Base-by-base conservation (phyloP, 2,797 vertebrate genomes). In the Ciconia nigra region DNA sequence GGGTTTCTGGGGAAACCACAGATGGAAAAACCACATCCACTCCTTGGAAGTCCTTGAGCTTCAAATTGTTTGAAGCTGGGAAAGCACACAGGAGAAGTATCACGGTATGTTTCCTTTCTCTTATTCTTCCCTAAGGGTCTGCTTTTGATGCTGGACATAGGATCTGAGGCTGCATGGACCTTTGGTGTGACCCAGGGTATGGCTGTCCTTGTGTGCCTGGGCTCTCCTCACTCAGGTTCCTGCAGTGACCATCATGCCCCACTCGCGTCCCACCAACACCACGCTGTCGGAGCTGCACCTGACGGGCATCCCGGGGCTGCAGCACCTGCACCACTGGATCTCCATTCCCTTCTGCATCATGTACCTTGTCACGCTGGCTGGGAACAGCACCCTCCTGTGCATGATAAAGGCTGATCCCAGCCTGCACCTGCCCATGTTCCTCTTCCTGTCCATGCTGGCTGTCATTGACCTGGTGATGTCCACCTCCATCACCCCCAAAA, bases 351-450 rank as follows among this genome's bases (percentile, higher is more conserved):
- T 97, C 91, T 97, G 87, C 28, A 90, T 91, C 69, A 89, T 95
- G 83, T 98, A 96, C 31, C 49, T 90, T 13, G 1, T 97, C 18
- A 87, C 91, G 4, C 86, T 98, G 61, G 35, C 96, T 2, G 96
- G 97, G 51, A 98, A 97, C 87, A 31, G 69, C 46, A 72, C 15
- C 7, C 84, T 97, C 57, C 82, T 98, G 10, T 55, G 93, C 16
- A 59, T 98, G 46, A 83, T 97, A 15, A 72, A 2, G 41, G 91
- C 77, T 17, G 96, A 97, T 10, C 65, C 94, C 47, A 44, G 62
- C 9, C 89, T 98, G 22, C 96, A 96, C 52, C 91, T 93, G 66
- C 97, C 98, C 82, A 95, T 97, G 97, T 97, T 97, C 76, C 67
- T 95, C 24, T 96, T 97, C 74, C 72, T 98, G 1, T 90, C 92